Evolutionary conservation across 2,888 invertebrate species (phyloP).

Genomic region (Adineta ricciae): DNA sequence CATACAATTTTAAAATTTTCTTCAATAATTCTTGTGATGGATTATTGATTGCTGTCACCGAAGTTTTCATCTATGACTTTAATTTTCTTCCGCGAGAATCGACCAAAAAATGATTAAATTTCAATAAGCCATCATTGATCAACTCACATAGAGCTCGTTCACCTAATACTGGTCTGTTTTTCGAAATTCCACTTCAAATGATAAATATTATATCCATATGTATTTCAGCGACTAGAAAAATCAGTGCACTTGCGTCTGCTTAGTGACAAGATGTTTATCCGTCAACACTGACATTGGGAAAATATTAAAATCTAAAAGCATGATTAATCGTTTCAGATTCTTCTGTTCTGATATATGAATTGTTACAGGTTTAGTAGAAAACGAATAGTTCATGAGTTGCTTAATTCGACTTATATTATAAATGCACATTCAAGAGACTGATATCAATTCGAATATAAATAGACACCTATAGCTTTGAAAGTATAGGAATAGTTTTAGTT

Average conservation of each 20-base stretch:
- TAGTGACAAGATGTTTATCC: background rate
- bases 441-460: too few relatives aligned
- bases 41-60: too few relatives aligned
- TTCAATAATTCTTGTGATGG: too few relatives aligned
- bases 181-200: background rate
- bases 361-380: too few relatives aligned
- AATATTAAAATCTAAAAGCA: background rate
- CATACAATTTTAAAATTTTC: too few relatives aligned
- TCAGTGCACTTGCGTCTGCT: background rate
- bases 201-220: background rate
- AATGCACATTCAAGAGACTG: too few relatives aligned
- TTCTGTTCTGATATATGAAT: too few relatives aligned
- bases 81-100: background rate
- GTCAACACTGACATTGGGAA: background rate
- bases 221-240: background rate
- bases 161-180: background rate
- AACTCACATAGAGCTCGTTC: background rate
- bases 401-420: too few relatives aligned
- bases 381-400: too few relatives aligned
- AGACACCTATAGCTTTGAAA: too few relatives aligned
- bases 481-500: too few relatives aligned
- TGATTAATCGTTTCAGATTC: background rate
- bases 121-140: background rate
- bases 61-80: too few relatives aligned
- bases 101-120: background rate